phyloP scores from a whole-genome alignment of 2,888 invertebrate genomes.

The Leptopilina drosophilae region DNA sequence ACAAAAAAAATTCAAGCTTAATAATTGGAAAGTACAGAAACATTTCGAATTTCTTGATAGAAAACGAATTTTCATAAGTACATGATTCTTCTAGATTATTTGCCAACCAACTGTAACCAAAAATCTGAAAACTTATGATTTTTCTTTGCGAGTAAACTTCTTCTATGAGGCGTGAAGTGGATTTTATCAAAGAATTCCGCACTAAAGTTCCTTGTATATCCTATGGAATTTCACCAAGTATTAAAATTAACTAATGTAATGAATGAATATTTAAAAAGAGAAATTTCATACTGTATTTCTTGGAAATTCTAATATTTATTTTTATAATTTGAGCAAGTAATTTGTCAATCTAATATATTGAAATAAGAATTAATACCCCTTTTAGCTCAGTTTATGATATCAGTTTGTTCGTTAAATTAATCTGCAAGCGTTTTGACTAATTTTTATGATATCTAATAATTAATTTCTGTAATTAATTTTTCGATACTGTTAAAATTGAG shows the following conservation, averaged over 20 bases:
- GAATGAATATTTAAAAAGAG: not conserved
- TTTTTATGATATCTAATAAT: no score
- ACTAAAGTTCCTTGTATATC: slow-evolving; percentile 13
- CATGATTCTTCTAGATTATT: slow-evolving; percentile 46
- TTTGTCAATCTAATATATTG: no score
- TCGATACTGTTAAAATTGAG: no score
- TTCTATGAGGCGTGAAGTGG: slow-evolving; percentile 19
- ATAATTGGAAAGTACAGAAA: slow-evolving; percentile 17
- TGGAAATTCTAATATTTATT: no score
- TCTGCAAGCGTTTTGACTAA: no score
- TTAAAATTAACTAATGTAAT: not conserved
- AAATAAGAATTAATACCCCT: no score
- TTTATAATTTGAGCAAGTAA: no score
- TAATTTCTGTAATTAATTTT: no score
- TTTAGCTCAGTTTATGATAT: no score
- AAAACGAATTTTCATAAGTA: slow-evolving; percentile 56
- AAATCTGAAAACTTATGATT: slow-evolving; percentile 37
- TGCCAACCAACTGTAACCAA: slow-evolving; percentile 43
- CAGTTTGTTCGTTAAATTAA: no score
- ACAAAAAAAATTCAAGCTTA: no score
- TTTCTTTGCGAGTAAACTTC: slow-evolving; percentile 22
- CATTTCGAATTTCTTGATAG: slow-evolving; percentile 29
- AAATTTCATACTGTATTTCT: not conserved
- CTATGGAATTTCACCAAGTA: not conserved
- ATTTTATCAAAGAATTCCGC: slow-evolving; percentile 33